Percentiles rank a stretch among this genome's conserved stretches.
phyloP scores from a whole-genome alignment of 2,888 invertebrate species.

The Lasioglossum leucozonium region DNA sequence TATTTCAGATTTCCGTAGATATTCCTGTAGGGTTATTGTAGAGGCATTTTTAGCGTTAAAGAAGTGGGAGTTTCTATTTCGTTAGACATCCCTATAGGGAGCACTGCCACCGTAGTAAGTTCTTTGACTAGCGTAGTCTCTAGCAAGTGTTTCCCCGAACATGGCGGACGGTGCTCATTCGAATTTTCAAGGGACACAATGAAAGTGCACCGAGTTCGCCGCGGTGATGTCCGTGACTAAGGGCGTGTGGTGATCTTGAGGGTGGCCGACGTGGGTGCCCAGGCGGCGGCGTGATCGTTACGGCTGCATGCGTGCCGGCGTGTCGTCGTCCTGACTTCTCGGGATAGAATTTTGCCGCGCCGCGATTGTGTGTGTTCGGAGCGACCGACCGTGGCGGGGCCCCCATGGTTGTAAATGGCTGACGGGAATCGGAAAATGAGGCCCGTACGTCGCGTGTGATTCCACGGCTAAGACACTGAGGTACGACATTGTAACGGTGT shows the following conservation, averaged over 20 bases:
- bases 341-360: slow-evolving; percentile 66
- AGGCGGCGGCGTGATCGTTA: slow-evolving; percentile 63
- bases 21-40: not conserved
- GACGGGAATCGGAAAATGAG: slow-evolving; percentile 77
- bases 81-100: slow-evolving; percentile 62
- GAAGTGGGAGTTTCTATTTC: slow-evolving; percentile 32
- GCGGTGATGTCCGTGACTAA: slow-evolving; percentile 68
- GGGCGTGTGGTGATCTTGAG: slow-evolving; percentile 70
- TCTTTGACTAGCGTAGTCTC: slow-evolving; percentile 68
- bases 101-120: slow-evolving; percentile 57
- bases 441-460: slow-evolving; percentile 70
- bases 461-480: slow-evolving; percentile 70
- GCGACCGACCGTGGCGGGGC: slow-evolving; percentile 76
- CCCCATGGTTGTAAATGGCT: slow-evolving; percentile 79
- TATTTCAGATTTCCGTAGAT: not conserved
- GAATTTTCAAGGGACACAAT: slow-evolving; percentile 77
- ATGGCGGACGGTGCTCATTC: slow-evolving; percentile 79
- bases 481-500: slow-evolving; percentile 63
- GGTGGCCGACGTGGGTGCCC: slow-evolving; percentile 67
- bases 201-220: slow-evolving; percentile 70
- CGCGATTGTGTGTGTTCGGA: slow-evolving; percentile 60
- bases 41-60: not conserved
- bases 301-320: slow-evolving; percentile 56
- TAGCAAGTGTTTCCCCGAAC: slow-evolving; percentile 77
- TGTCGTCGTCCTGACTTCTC: slow-evolving; percentile 59